Evolutionary conservation across 1,140 invertebrate genomes (phyloP), one percentile per base, ranked within the genome.

Genomic region (Muscidifurax raptorellus): DNA sequence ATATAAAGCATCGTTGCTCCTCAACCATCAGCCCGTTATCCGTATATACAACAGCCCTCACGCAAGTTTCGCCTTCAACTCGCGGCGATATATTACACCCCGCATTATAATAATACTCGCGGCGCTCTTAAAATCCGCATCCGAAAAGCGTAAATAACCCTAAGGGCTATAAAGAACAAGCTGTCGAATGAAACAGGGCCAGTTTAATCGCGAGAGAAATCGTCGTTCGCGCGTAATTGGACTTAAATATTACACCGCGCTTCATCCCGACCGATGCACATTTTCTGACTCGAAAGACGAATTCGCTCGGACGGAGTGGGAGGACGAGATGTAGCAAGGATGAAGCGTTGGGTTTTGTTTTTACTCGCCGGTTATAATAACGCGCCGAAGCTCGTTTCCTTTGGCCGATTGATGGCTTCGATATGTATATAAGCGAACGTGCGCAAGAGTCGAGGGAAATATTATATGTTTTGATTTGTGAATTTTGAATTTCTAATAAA

Each of bases 131-230:
- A 44, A 76, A 66, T 27, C 25, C 40, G 40, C 44, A 81, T 82
- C 27, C 80, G 81, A 78, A 82, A 82, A 36, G 27, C 77, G 78
- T 86, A 88, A 87, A 89, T 85, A 88, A 86, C 67, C 67, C 82
- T 69, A 82, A 85, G 85, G 66, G 82, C 83, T 82, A 85, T 87
- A 88, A 89, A 87, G 78, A 87, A 86, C n/a, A n/a, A 86, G 83
- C 85, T 80, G 83, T 47, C 75, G 86, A 84, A 88, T 87, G 84
- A 86, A 88, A 87, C 82, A 88, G 88, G 77, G 78, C 82, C 74
- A 67, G n/a, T 67, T 83, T 77, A 82, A 66, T 82, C 59, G 80
- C 66, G 7, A 6, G 44, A 44, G 72, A 22, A 74, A 69, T 69
- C 25, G 66, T 67, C 66, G 32, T 52, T 15, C 40, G 7, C 47